Conservation (phyloP, 2,797 vertebrate species). For the Leptatherina wallacei region DNA sequence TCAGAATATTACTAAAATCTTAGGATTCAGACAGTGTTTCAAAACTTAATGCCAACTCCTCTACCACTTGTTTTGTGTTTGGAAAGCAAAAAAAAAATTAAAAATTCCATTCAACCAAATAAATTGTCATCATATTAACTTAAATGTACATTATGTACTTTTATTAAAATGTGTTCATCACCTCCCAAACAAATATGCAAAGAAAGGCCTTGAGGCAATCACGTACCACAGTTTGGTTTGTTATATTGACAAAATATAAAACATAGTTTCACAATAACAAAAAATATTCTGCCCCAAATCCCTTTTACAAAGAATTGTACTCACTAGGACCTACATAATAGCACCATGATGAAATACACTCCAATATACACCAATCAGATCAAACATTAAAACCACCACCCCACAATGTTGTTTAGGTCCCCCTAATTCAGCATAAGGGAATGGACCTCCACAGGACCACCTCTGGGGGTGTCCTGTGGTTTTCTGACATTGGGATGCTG, state of each 20-base stretch:
- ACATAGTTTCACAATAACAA: conserved; percentile 67
- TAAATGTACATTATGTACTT: conserved; percentile 73
- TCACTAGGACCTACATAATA: conserved; percentile 65
- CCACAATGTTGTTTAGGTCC: background rate
- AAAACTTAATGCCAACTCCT: background rate
- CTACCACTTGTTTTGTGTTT: background rate
- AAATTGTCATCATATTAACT: conserved; percentile 49
- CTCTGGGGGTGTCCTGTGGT: background rate
- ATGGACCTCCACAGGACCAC: background rate
- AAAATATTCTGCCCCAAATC: conserved; percentile 73
- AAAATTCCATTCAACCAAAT: conserved; percentile 35
- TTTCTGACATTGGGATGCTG: background rate
- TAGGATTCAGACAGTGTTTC: background rate
- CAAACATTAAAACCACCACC: conserved; percentile 11
- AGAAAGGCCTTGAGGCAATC: conserved; percentile 62
- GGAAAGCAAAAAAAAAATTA: too few relatives aligned
- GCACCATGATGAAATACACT: conserved; percentile 74
- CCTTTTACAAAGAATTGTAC: conserved; percentile 67
- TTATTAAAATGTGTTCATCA: conserved; percentile 76
- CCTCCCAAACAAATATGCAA: conserved; percentile 61
- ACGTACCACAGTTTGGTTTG: conserved; percentile 59
- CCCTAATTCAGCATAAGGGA: background rate
- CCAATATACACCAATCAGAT: conserved; percentile 61
- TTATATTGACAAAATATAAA: conserved; percentile 69
- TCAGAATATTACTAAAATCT: background rate